Evolutionary conservation across 2,888 invertebrate genomes (phyloP).

Genomic region (Lepidonotus clava): DNA sequence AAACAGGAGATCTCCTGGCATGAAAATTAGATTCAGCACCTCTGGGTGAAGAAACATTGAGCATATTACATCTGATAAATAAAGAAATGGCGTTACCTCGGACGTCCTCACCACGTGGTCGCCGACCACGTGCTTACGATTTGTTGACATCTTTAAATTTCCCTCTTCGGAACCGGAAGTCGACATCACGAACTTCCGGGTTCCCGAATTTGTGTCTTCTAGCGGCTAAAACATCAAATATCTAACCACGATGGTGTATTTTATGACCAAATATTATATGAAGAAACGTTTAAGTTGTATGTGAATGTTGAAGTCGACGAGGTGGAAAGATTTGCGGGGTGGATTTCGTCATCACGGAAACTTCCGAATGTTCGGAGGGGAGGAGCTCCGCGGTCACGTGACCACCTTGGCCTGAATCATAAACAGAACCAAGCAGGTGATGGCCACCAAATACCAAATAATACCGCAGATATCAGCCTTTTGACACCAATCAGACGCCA

Average conservation of each 20-base stretch:
- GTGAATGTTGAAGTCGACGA: background rate
- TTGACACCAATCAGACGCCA: background rate
- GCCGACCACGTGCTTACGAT: slow-evolving; percentile 5
- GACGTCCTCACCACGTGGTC: background rate
- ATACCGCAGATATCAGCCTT: background rate
- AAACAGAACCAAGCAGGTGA: slow-evolving; percentile 41
- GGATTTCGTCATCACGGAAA: slow-evolving; percentile 47
- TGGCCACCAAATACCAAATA: background rate
- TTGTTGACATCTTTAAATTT: slow-evolving; percentile 38
- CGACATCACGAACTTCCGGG: slow-evolving; percentile 17
- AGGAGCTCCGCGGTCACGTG: slow-evolving; percentile 44
- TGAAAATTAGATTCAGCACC: too few species aligned
- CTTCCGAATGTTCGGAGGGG: slow-evolving; percentile 38
- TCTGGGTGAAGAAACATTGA: too few species aligned
- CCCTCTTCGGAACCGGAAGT: slow-evolving; percentile 34
- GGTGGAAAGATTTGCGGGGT: background rate
- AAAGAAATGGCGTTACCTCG: too few species aligned
- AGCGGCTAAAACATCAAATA: background rate
- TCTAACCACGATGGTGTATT: background rate
- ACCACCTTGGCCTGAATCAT: slow-evolving; percentile 47
- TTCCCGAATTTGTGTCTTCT: background rate
- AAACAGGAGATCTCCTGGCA: too few species aligned
- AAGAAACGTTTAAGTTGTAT: background rate
- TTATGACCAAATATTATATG: background rate
- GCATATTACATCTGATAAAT: too few species aligned